Base-by-base conservation (phyloP, 2,113 vertebrate genomes). In the Leiothrix lutea region DNA sequence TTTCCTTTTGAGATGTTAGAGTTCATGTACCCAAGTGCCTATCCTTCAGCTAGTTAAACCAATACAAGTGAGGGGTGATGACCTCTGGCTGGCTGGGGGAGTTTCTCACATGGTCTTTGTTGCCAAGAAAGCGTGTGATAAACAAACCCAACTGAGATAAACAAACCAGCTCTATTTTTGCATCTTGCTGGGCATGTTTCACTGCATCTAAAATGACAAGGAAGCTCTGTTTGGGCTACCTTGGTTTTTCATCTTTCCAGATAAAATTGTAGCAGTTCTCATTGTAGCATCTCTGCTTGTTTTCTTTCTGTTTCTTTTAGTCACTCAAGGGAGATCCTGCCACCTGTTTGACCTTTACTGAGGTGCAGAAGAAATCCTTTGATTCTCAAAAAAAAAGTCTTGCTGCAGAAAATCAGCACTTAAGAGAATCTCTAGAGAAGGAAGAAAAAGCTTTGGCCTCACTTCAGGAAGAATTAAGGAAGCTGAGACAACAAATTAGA, bases 391-490 rank as follows among this genome's bases (percentile, higher is more conserved):
- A 98, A 83, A 97, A 97, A 67, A 97, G 74, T 61, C 96, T 99
- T 86, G 96, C 97, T 61, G 96, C 91, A 58, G 99, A 99, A 97
- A 99, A 99, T 96, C 97, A 98, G 87, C 97, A 97, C 65, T 96
- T 99, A 95, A 98, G 98, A 95, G 97, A 89, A 71, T 98, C 98
- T 45, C 95, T 99, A 82, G 98, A 99, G 82, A 98, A 95, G 18
- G 98, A 99, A 95, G 98, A 99, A 93, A 98, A 97, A 85, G 98
- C 98, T 14, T 90, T 99, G 66, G 98, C 97, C 18, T 86, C 95
- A 16, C 96, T 99, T 78, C 98, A 98, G 95, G 98, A 99, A 82
- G 99, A 99, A 95, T 95, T 99, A 94, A 96, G 97, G 57, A 98
- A 97, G 81, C 94, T 99, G 79, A 98, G 97, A 88, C 98, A 98